Percentiles rank a stretch among this genome's conserved stretches.
Conservation (phyloP, 2,113 vertebrate genomes). For the Cyphomyrus plagiostoma region DNA sequence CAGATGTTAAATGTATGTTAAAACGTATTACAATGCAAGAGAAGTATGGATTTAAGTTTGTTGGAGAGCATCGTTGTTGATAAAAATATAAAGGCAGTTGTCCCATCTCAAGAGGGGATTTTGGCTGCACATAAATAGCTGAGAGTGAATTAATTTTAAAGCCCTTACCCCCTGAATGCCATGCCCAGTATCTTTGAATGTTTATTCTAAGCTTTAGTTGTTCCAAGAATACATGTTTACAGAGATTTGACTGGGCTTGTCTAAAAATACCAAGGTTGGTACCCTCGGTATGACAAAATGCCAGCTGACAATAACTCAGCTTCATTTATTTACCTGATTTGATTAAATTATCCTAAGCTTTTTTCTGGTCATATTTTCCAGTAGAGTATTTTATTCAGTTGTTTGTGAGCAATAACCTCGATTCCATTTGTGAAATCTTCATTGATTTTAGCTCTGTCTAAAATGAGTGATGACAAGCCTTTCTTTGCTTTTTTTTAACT, state of each 20-base stretch:
- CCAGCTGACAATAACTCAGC: slow-evolving; percentile 33
- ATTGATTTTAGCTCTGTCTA: slow-evolving; percentile 38
- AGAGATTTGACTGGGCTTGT: slow-evolving; percentile 33
- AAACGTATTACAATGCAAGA: not conserved
- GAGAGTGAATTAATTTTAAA: slow-evolving; percentile 18
- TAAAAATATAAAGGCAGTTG: not conserved
- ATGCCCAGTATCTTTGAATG: not conserved
- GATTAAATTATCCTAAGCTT: slow-evolving; percentile 36
- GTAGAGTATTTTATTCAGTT: slow-evolving; percentile 4
- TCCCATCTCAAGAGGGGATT: not conserved
- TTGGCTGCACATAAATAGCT: slow-evolving; percentile 8
- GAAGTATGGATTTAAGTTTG: not conserved
- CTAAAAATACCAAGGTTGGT: slow-evolving; percentile 35
- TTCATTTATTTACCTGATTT: slow-evolving; percentile 45
- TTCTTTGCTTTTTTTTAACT: slow-evolving; percentile 44
- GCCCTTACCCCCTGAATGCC: slow-evolving; percentile 4
- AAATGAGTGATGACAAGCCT: slow-evolving; percentile 50
- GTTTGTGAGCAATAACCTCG: slow-evolving; percentile 37
- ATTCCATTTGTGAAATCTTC: slow-evolving; percentile 39
- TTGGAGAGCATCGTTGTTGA: not conserved
- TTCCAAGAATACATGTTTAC: slow-evolving; percentile 18
- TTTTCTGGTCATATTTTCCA: slow-evolving; percentile 23
- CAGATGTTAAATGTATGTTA: not conserved
- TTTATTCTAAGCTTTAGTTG: not conserved
- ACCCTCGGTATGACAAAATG: slow-evolving; percentile 29